Evolutionary conservation across 2,797 vertebrate species (phyloP), one percentile per base, ranked within the genome.

Genomic region (Girardinus metallicus): DNA sequence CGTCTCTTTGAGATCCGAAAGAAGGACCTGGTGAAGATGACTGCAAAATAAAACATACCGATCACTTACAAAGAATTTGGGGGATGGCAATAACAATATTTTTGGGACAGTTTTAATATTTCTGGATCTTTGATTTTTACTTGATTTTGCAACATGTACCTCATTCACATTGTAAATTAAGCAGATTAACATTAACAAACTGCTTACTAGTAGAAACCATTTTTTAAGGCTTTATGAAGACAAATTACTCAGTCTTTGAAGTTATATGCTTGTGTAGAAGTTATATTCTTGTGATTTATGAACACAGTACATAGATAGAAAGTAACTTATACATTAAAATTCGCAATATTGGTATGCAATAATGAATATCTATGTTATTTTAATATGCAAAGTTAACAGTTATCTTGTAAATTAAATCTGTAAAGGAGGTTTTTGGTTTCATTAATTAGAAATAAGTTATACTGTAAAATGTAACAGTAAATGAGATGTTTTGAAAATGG

Each of bases 1-100:
- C 92, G 96, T 80, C 94, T 97, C 49, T 96, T 97, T 83, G 92
- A 91, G 57, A 95, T 96, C 44, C 92, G 95, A 64, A 96, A 95
- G 88, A 82, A 92, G 73, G 86, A 92, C 26, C 91, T 96, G 62
- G 68, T 93, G 76, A 91, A 93, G 84, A 94, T 94, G 83, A 85
- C 91, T 71, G 21, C 72, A n/a, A 92, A 93, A 85, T 94, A 88
- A 88, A 84, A 75, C 82, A 85, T 29, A 60, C 34, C 55, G 77
- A 47, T 75, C 49, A 68, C 12, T 77, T 74, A 43, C 55, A 21
- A 55, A 79, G 68, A 80, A 31, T 73, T n/a, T 55, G 64, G 21
- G 36, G 55, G 1, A 71, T 31, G 34, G 4, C 8, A 64, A 29
- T 49, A 46, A 79, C 53, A 1, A 46, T 62, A 47, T 44, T 85